phyloP scores from a whole-genome alignment of 2,797 vertebrate species.

The Gadopsis bispinosus region DNA sequence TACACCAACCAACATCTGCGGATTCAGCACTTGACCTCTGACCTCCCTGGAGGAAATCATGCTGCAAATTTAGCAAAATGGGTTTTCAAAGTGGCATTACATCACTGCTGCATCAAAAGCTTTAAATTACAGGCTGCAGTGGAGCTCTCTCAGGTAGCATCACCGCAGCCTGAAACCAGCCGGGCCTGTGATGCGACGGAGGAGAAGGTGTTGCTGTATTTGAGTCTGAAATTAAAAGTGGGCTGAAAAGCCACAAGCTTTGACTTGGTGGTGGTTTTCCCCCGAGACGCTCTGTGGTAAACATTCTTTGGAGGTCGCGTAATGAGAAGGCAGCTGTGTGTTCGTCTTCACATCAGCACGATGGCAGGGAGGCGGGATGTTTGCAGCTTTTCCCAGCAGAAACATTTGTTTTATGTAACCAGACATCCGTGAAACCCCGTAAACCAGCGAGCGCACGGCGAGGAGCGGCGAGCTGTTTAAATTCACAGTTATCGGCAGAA shows the following conservation, averaged over 20 bases:
- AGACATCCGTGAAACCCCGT: constrained; percentile 33
- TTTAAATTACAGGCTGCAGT: constrained; percentile 36
- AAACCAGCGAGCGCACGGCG: background rate
- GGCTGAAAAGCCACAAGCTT: constrained; percentile 34
- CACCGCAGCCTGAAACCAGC: constrained; percentile 14
- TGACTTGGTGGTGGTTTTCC: constrained; percentile 36
- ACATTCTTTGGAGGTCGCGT: constrained; percentile 70
- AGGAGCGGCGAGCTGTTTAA: constrained; percentile 8
- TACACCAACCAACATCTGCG: background rate
- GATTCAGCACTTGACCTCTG: constrained; percentile 9
- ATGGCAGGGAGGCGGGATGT: background rate
- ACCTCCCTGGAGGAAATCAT: constrained; percentile 2
- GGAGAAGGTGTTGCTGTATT: constrained; percentile 58
- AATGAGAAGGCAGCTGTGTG: constrained; percentile 73
- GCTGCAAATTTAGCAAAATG: background rate
- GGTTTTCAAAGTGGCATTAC: constrained; percentile 20
- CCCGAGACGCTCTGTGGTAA: constrained; percentile 48
- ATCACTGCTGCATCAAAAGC: constrained; percentile 4
- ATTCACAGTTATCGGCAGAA: background rate
- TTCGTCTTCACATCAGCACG: constrained; percentile 32
- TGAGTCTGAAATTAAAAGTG: constrained; percentile 51
- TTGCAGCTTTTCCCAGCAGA: constrained; percentile 39
- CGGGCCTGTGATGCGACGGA: constrained; percentile 34
- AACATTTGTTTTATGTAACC: constrained; percentile 54
- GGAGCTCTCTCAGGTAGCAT: background rate